Evolutionary conservation across 2,797 vertebrate genomes (phyloP).

Genomic region (Falco berigora): DNA sequence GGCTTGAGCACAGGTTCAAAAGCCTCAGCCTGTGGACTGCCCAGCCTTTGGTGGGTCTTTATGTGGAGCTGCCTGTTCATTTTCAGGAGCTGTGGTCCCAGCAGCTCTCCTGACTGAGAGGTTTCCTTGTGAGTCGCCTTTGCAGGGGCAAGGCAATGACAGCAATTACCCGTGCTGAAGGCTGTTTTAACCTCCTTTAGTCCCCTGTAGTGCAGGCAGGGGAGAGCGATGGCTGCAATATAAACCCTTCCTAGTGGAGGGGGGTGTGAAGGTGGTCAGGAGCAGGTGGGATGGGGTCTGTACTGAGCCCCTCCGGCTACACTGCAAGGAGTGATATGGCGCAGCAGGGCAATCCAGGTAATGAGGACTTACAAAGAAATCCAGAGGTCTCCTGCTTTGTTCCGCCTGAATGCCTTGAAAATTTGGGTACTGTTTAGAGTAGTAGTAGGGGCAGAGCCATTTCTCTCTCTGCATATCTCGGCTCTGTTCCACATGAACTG

Average conservation of each 20-base stretch:
- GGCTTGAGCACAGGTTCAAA: neutral
- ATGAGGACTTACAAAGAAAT: neutral
- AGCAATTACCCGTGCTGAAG: neutral
- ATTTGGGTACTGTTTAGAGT: neutral
- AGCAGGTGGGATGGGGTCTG: neutral
- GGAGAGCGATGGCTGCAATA: neutral
- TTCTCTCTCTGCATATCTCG: accelerated
- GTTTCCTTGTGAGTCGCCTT: neutral
- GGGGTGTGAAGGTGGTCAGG: neutral
- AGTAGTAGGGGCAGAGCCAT: neutral
- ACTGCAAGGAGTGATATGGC: neutral
- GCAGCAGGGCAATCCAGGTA: accelerated
- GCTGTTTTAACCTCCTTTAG: neutral
- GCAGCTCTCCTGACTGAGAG: neutral
- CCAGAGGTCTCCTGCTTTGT: neutral
- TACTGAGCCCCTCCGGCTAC: accelerated
- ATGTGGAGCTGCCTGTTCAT: neutral
- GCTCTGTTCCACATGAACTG: neutral
- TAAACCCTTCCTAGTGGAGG: neutral
- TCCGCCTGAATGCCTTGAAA: neutral
- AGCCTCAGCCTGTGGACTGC: neutral
- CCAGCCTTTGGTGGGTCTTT: neutral
- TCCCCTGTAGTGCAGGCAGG: no score
- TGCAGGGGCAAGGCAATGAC: neutral
- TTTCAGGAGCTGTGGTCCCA: neutral